Evolutionary conservation across 2,888 invertebrate species (phyloP).

Genomic region (Selenia dentaria): DNA sequence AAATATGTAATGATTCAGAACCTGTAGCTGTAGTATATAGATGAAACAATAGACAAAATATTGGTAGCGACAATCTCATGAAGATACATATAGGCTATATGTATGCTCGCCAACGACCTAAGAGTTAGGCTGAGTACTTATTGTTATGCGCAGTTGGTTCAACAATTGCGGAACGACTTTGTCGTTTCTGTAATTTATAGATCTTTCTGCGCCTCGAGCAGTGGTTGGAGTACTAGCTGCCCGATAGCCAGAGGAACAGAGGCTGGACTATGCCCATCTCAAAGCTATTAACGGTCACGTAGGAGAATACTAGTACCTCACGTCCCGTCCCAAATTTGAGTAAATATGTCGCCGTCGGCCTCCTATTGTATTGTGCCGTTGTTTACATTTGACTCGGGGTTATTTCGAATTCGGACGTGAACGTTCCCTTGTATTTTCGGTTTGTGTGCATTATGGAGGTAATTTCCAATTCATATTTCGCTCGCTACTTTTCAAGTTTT

Average conservation of each 20-base stretch:
- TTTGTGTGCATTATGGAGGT: constrained; percentile 45
- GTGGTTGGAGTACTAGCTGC: constrained; percentile 14
- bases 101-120: constrained; percentile 69
- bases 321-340: constrained; percentile 75
- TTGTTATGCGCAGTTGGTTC: constrained; percentile 81
- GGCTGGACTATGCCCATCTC: constrained; percentile 15
- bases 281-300: constrained; percentile 77
- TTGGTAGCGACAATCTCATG: constrained; percentile 51
- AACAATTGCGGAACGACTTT: constrained; percentile 79
- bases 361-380: constrained; percentile 63
- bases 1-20: constrained; percentile 37
- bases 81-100: constrained; percentile 75
- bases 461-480: constrained; percentile 45
- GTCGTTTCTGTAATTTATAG: constrained; percentile 82
- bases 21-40: constrained; percentile 29
- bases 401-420: constrained; percentile 58
- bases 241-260: constrained; percentile 42
- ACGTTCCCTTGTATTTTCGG: constrained; percentile 51
- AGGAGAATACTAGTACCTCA: constrained; percentile 70
- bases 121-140: constrained; percentile 73
- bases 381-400: constrained; percentile 60
- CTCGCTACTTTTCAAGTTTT: constrained; percentile 31
- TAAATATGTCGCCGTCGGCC: constrained; percentile 66
- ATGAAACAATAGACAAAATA: constrained; percentile 45
- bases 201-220: constrained; percentile 75